phyloP scores from a whole-genome alignment of 2,888 invertebrate species.

The Ariolimax columbianus region DNA sequence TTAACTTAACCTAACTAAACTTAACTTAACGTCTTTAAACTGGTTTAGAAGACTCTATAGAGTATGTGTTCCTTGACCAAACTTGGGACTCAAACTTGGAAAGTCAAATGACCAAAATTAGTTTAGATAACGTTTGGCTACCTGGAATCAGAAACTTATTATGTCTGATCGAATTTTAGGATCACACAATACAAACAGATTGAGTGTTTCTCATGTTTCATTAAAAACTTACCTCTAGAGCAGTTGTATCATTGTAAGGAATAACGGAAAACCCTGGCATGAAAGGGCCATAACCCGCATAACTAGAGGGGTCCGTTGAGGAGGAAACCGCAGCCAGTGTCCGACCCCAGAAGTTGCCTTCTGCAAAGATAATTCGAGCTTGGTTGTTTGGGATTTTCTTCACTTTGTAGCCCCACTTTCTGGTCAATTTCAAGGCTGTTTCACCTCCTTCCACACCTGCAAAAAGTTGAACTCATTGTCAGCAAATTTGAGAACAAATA shows the following conservation, averaged over 20 bases:
- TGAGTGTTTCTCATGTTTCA: background rate
- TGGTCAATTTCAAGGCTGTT: constrained; percentile 93
- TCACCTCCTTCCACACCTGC: constrained; percentile 95
- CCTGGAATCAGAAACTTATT: too few species aligned
- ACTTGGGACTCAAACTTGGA: too few species aligned
- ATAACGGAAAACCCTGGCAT: constrained; percentile 93
- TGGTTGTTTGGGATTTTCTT: constrained; percentile 90
- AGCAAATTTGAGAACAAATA: too few species aligned
- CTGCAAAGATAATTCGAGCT: constrained; percentile 93
- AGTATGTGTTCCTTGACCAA: too few species aligned
- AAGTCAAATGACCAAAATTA: too few species aligned
- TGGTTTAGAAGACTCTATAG: too few species aligned
- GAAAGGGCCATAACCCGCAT: constrained; percentile 88
- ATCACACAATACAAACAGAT: too few species aligned
- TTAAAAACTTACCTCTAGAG: constrained; percentile 85
- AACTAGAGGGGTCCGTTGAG: constrained; percentile 92
- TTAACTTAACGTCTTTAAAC: too few species aligned
- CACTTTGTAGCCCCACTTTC: constrained; percentile 94
- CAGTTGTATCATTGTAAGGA: constrained; percentile 90
- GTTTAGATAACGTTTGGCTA: too few species aligned
- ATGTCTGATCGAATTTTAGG: too few species aligned
- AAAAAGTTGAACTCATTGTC: background rate
- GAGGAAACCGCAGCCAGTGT: constrained; percentile 93
- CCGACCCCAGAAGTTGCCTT: constrained; percentile 97
- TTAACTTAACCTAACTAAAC: too few species aligned